phyloP scores from a whole-genome alignment of 2,888 invertebrate species.

The Agrilus cyanescens region DNA sequence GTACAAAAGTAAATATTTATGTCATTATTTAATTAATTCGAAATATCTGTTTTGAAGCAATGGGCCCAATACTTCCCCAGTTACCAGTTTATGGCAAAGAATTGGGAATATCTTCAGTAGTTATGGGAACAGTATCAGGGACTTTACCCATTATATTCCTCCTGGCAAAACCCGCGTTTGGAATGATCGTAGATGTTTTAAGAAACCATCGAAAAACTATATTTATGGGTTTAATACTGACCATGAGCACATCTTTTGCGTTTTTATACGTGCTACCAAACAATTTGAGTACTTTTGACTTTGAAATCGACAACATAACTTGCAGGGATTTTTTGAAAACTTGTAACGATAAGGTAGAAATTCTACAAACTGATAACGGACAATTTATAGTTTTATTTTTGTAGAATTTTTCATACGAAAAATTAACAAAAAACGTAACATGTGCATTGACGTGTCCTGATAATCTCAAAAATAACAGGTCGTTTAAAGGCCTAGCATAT shows the following conservation, averaged over 20 bases:
- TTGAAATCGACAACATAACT: background rate
- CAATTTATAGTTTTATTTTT: slow-evolving; percentile 19
- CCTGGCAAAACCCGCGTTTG: slow-evolving; percentile 63
- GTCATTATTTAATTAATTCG: background rate
- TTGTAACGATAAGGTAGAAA: too few species aligned
- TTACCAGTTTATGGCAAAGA: slow-evolving; percentile 67
- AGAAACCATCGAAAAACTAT: slow-evolving; percentile 55
- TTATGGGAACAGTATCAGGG: slow-evolving; percentile 67
- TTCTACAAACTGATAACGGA: background rate
- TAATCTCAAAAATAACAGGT: too few species aligned
- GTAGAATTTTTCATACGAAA: slow-evolving; percentile 10
- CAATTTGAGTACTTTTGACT: slow-evolving; percentile 5
- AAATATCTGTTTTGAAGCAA: slow-evolving; percentile 42
- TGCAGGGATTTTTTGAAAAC: background rate
- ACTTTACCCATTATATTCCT: slow-evolving; percentile 66
- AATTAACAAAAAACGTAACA: too few species aligned
- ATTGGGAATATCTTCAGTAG: slow-evolving; percentile 59
- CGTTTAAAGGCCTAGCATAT: too few species aligned
- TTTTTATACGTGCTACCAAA: slow-evolving; percentile 55
- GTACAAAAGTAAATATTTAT: slow-evolving; percentile 27
- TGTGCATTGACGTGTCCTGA: too few species aligned
- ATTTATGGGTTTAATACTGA: slow-evolving; percentile 52
- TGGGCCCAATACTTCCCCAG: slow-evolving; percentile 72
- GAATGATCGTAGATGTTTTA: slow-evolving; percentile 64
- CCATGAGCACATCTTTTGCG: slow-evolving; percentile 57